Conservation (phyloP, 2,888 invertebrate genomes). For the Dasypogon diadema region DNA sequence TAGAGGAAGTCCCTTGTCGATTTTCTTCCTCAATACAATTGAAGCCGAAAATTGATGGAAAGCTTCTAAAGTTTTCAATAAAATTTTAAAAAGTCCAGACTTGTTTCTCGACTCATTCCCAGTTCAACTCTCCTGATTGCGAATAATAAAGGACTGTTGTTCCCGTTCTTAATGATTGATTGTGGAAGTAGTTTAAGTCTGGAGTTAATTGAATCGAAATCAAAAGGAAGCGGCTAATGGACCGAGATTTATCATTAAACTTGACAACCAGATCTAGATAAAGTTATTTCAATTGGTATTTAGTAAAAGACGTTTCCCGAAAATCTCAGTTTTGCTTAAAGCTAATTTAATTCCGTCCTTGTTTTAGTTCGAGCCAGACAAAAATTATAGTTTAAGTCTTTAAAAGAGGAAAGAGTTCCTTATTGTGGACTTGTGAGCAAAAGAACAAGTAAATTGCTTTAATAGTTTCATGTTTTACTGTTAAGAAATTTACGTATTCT, state of each 20-base stretch:
- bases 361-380: too few species aligned
- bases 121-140: not conserved
- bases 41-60: slow-evolving; percentile 38
- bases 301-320: not conserved
- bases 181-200: slow-evolving; percentile 41
- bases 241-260: slow-evolving; percentile 18
- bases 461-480: too few species aligned
- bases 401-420: too few species aligned
- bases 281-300: not conserved
- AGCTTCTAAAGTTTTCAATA: slow-evolving; percentile 30
- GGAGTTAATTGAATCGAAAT: slow-evolving; percentile 38
- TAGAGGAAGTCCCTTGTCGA: not conserved
- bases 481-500: too few species aligned
- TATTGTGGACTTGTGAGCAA: too few species aligned
- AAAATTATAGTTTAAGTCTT: too few species aligned
- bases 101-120: not conserved
- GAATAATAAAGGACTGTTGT: slow-evolving; percentile 39
- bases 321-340: too few species aligned
- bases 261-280: not conserved
- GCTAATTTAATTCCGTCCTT: too few species aligned
- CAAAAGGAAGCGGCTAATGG: slow-evolving; percentile 27
- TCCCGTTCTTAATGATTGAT: slow-evolving; percentile 37
- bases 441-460: too few species aligned
- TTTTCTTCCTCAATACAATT: slow-evolving; percentile 34
- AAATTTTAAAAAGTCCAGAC: slow-evolving; percentile 1